Percentiles rank a stretch among this genome's conserved stretches.
Evolutionary conservation across 2,888 invertebrate species (phyloP).

Genomic region (Rugalucina vietnamica): DNA sequence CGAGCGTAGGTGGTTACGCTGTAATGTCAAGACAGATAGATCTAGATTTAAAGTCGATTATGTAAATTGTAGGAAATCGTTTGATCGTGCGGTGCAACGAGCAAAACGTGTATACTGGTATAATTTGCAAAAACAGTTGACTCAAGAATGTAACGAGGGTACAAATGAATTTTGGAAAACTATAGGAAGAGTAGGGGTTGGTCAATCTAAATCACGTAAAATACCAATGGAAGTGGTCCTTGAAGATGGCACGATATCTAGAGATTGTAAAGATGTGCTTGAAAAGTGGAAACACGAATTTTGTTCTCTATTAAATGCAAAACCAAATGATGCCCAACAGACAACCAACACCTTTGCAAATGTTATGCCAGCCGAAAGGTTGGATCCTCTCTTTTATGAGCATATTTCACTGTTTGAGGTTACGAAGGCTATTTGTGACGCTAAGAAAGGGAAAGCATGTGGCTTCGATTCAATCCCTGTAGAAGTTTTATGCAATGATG

Average conservation of each 20-base stretch:
- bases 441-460: conserved; percentile 34
- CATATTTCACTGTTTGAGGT: conserved; percentile 6
- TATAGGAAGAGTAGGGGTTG: background rate
- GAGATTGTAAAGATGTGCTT: background rate
- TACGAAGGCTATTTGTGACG: conserved; percentile 15
- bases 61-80: background rate
- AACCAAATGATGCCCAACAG: too few relatives aligned
- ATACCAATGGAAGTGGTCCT: background rate
- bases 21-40: background rate
- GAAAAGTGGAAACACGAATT: background rate
- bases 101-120: background rate
- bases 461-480: conserved; percentile 30
- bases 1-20: background rate
- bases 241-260: background rate
- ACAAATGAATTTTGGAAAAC: background rate
- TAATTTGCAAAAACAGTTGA: background rate
- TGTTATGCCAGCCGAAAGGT: too few relatives aligned
- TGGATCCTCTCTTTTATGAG: conserved; percentile 8
- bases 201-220: background rate
- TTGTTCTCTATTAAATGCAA: background rate
- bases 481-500: conserved; percentile 32
- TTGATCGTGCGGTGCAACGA: conserved; percentile 5
- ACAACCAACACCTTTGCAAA: too few relatives aligned
- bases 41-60: background rate
- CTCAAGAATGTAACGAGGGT: background rate